Evolutionary conservation across 2,113 vertebrate species (phyloP).

Genomic region (Pycnonotus jocosus): DNA sequence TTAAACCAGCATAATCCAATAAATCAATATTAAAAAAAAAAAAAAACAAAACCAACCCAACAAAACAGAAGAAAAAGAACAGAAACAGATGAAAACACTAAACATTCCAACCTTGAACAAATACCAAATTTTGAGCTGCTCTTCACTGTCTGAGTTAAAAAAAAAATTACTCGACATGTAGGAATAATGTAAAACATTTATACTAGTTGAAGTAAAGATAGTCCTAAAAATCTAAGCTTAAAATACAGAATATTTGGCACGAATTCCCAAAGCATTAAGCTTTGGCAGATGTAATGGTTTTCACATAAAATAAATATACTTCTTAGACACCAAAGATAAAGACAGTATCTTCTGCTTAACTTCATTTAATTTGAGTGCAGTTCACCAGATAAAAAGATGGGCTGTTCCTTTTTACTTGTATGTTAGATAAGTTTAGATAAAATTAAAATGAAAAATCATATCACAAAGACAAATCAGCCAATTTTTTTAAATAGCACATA

Average conservation of each 20-base stretch:
- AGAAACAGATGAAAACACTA: background rate
- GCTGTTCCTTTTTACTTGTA: background rate
- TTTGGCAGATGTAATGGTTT: background rate
- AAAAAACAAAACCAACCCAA: too few species aligned
- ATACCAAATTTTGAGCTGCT: background rate
- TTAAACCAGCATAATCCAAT: background rate
- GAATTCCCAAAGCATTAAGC: background rate
- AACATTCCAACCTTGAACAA: background rate
- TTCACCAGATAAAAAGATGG: background rate
- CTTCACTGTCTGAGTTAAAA: background rate
- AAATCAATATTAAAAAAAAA: background rate
- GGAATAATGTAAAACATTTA: background rate
- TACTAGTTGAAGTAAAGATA: background rate
- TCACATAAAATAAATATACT: background rate
- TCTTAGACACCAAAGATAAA: background rate
- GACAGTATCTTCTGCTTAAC: background rate
- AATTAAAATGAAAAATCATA: background rate
- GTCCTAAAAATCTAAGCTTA: background rate
- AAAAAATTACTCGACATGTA: background rate
- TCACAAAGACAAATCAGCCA: background rate
- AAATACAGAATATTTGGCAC: background rate
- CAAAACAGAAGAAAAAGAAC: background rate
- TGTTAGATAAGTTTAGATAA: background rate
- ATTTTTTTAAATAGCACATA: background rate
- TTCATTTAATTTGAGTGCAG: background rate